Percentiles rank a stretch among this genome's conserved stretches.
These are phyloP conservation scores for Aethes cnicana DNA, from an alignment of 2,888 invertebrate species.

Conservation along the genomic window DNA sequence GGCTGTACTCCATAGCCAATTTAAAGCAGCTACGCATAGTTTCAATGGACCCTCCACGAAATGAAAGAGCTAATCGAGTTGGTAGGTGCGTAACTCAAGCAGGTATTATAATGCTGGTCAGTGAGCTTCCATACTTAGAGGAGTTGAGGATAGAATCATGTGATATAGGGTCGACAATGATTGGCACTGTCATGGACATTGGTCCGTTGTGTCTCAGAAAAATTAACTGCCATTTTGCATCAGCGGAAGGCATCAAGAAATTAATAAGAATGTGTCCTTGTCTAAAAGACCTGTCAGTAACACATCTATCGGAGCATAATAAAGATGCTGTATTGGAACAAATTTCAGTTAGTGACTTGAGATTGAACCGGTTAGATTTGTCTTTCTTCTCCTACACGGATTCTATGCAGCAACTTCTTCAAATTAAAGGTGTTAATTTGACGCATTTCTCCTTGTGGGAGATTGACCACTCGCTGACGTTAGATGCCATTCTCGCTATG, in stretches of 20 bases:
- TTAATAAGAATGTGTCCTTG: slow-evolving; percentile 71
- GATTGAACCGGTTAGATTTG: slow-evolving; percentile 62
- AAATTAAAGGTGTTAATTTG: slow-evolving; percentile 65
- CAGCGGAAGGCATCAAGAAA: slow-evolving; percentile 67
- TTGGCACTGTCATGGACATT: slow-evolving; percentile 58
- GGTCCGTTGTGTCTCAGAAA: slow-evolving; percentile 70
- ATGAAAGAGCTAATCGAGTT: slow-evolving; percentile 66
- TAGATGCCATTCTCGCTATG: slow-evolving; percentile 64
- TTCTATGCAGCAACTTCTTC: slow-evolving; percentile 63
- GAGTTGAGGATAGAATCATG: slow-evolving; percentile 75
- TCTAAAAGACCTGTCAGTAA: slow-evolving; percentile 68
- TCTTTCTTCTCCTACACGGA: slow-evolving; percentile 73
- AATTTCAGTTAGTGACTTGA: slow-evolving; percentile 62
- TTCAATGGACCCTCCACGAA: slow-evolving; percentile 75
- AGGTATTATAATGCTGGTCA: slow-evolving; percentile 69
- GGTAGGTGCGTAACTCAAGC: slow-evolving; percentile 73
- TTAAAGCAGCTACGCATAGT: slow-evolving; percentile 67
- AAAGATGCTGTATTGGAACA: slow-evolving; percentile 72
- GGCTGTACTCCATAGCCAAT: slow-evolving; percentile 61
- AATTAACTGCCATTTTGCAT: slow-evolving; percentile 74
- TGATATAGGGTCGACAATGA: slow-evolving; percentile 74
- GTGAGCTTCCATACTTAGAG: slow-evolving; percentile 67
- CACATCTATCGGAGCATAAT: slow-evolving; percentile 69
- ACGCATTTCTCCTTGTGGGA: slow-evolving; percentile 76
- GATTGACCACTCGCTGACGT: slow-evolving; percentile 65